Percentiles rank a stretch among this genome's conserved stretches.
Conservation (phyloP, 1,140 invertebrate genomes). For the Drosophila repleta region DNA sequence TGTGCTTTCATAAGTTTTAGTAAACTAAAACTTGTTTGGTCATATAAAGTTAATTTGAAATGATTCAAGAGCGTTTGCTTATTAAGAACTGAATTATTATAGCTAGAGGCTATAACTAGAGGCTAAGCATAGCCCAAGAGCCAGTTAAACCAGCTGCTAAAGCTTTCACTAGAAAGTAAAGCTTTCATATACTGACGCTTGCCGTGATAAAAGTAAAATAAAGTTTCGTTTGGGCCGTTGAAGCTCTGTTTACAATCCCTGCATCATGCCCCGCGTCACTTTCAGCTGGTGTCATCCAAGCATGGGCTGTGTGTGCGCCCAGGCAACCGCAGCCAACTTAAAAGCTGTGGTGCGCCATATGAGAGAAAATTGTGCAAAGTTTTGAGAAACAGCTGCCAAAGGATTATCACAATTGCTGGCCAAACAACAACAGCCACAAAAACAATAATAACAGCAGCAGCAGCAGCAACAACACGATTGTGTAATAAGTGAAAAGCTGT, state of each 20-base stretch:
- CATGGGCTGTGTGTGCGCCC: not conserved
- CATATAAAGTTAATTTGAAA: no score
- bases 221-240: not conserved
- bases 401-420: conserved; percentile 63
- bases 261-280: not conserved
- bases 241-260: not conserved
- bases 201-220: no score
- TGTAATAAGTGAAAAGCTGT: conserved; percentile 58
- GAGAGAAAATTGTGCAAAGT: conserved; percentile 34
- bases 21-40: no score
- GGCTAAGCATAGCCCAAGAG: no score
- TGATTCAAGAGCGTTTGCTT: no score
- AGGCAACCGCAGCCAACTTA: not conserved
- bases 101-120: no score
- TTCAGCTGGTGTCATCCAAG: conserved; percentile 8
- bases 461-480: conserved; percentile 24
- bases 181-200: no score
- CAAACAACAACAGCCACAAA: conserved; percentile 10
- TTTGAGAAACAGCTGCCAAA: conserved; percentile 31
- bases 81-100: no score
- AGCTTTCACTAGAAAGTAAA: no score
- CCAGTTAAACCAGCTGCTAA: no score
- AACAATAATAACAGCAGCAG: conserved; percentile 26
- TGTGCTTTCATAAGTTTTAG: no score
- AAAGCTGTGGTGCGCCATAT: conserved; percentile 31